Conservation (phyloP, 2,113 vertebrate genomes). For the Colinus virginianus region DNA sequence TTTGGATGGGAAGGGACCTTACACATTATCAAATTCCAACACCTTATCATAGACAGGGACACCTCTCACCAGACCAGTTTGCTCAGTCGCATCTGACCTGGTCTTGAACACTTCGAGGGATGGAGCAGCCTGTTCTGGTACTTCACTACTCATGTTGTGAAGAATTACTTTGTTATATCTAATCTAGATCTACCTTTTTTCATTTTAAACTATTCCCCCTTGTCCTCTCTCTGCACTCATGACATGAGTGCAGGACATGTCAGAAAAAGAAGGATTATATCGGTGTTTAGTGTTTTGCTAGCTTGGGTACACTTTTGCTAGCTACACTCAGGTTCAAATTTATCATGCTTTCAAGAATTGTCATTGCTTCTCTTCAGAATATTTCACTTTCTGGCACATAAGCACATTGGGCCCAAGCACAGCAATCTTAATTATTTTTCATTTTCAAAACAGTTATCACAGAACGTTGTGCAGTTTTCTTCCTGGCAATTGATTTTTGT, state of each 20-base stretch:
- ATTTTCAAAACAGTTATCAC: conserved; percentile 6
- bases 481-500: neutral
- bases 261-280: neutral
- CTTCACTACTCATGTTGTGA: neutral
- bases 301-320: too few species aligned
- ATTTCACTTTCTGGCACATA: neutral
- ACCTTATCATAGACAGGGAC: neutral
- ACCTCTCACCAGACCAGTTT: too few species aligned
- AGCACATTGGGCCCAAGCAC: neutral
- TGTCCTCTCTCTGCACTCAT: neutral
- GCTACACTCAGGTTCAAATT: neutral
- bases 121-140: too few species aligned
- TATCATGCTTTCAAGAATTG: neutral
- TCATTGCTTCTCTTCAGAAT: neutral
- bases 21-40: neutral
- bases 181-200: neutral
- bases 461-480: neutral
- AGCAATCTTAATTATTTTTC: neutral
- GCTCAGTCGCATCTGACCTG: too few species aligned
- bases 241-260: neutral
- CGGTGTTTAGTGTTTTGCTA: neutral
- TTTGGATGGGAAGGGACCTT: neutral
- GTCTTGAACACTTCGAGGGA: too few species aligned
- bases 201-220: neutral
- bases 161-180: neutral